Percentiles rank a stretch among this genome's conserved stretches.
These are phyloP conservation scores for Meriones psammophilus DNA, from an alignment of 2,797 vertebrate genomes.

Conservation along the genomic window DNA sequence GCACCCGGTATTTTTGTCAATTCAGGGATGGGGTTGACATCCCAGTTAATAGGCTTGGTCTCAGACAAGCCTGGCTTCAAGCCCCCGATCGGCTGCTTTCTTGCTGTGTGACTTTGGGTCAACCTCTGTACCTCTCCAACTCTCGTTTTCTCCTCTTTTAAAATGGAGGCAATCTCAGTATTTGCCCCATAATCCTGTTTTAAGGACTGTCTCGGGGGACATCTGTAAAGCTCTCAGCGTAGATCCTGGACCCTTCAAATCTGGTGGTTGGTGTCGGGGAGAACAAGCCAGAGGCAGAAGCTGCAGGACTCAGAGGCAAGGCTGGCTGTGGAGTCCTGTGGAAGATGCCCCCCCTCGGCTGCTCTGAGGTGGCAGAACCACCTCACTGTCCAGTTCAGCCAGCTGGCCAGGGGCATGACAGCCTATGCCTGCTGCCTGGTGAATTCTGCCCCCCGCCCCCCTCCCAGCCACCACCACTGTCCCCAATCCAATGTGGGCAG, in stretches of 20 bases:
- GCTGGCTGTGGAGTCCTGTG: background rate
- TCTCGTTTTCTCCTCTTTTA: background rate
- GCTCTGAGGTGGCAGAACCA: background rate
- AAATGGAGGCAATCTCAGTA: background rate
- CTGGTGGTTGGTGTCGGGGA: accelerated
- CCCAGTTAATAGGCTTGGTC: background rate
- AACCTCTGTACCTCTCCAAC: background rate
- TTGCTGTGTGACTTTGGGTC: background rate
- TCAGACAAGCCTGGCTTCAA: background rate
- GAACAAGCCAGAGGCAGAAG: background rate
- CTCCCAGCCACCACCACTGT: background rate
- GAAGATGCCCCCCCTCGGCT: background rate
- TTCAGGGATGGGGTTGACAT: background rate
- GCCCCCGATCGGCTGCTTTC: background rate
- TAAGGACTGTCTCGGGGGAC: no score
- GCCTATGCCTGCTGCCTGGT: background rate
- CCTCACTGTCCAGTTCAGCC: background rate
- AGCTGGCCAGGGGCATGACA: background rate
- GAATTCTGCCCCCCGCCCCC: background rate
- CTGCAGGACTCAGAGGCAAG: background rate
- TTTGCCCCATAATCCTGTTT: background rate
- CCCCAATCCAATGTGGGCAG: no score
- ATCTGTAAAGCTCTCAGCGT: accelerated
- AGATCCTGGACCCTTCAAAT: background rate
- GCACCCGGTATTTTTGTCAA: background rate